These are phyloP conservation scores for Pionites leucogaster DNA, from an alignment of 2,113 vertebrate species.

Conservation along the genomic window DNA sequence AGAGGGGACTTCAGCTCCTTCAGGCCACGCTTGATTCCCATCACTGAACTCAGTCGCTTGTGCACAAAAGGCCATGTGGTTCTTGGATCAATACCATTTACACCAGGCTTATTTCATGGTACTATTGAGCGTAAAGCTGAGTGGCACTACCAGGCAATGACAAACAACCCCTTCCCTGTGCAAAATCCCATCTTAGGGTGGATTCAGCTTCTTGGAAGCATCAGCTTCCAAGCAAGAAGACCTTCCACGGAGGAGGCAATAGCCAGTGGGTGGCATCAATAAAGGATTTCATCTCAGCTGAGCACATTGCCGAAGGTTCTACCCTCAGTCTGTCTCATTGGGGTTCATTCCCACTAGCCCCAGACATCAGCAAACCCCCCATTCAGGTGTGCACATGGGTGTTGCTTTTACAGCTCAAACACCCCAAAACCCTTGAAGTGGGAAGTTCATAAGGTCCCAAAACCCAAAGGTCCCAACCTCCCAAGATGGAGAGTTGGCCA, in stretches of 20 bases:
- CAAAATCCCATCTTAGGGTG: background rate
- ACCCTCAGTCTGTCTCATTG: background rate
- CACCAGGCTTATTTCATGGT: background rate
- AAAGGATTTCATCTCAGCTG: background rate
- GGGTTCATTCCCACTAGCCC: background rate
- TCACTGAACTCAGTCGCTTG: background rate
- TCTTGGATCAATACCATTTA: background rate
- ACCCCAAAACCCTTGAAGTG: rapidly evolving
- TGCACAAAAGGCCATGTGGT: background rate
- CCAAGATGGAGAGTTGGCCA: background rate
- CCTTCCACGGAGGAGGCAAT: background rate
- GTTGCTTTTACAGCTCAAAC: background rate
- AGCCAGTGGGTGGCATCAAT: background rate
- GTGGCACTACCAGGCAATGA: background rate
- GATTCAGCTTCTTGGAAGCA: background rate
- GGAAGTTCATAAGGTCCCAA: background rate
- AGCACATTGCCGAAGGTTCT: background rate
- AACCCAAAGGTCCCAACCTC: background rate
- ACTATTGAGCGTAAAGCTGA: background rate
- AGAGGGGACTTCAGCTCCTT: background rate
- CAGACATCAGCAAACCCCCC: rapidly evolving
- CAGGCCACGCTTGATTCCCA: background rate
- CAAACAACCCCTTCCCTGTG: background rate
- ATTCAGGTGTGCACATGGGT: rapidly evolving
- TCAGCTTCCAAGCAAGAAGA: background rate